phyloP scores from a whole-genome alignment of 2,797 vertebrate genomes.

The Hydrolagus colliei region DNA sequence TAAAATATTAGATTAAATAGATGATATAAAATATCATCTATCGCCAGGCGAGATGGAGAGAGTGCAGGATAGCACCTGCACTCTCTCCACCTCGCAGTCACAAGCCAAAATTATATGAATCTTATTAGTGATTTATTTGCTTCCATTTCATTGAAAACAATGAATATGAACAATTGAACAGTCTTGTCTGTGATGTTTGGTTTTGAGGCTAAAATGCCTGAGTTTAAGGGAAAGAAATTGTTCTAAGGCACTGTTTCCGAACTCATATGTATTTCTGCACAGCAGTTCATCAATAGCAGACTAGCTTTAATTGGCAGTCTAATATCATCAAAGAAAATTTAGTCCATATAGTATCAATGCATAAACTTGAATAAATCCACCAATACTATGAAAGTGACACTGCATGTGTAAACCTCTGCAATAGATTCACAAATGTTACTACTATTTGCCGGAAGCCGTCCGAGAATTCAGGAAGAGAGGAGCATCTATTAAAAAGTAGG shows the following conservation, averaged over 20 bases:
- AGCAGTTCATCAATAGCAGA: background rate
- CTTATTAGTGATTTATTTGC: background rate
- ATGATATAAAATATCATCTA: no score
- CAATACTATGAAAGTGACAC: background rate
- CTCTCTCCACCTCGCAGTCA: no score
- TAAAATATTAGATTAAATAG: no score
- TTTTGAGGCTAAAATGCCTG: background rate
- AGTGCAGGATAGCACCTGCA: no score
- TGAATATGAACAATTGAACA: background rate
- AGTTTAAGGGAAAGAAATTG: background rate
- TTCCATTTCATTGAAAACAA: background rate
- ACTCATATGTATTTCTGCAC: background rate
- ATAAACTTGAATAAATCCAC: background rate
- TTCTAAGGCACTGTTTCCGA: background rate
- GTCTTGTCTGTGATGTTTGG: no score
- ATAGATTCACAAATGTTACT: background rate
- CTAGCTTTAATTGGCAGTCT: background rate
- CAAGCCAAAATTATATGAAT: background rate
- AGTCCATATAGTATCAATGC: background rate
- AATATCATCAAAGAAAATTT: background rate
- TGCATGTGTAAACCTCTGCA: no score
- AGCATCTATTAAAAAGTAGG: background rate
- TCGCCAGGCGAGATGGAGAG: no score
- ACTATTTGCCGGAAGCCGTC: no score
- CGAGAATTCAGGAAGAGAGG: no score